A percentile compares a stretch with the other conserved stretches of the same genome.
phyloP scores from a whole-genome alignment of 2,113 vertebrate genomes.

The Motacilla tschutschensis region DNA sequence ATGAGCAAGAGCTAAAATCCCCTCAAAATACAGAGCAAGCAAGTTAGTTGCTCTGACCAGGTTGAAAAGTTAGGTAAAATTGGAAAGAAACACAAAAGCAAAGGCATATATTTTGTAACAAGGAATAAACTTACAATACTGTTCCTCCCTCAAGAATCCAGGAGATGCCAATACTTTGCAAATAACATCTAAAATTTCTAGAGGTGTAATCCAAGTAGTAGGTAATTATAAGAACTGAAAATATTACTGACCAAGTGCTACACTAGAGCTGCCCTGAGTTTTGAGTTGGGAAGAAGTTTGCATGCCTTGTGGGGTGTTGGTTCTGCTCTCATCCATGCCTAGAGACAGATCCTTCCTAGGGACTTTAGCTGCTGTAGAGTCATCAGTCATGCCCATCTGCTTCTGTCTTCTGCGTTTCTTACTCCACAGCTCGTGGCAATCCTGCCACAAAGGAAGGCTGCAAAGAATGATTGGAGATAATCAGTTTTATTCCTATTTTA shows the following conservation, averaged over 20 bases:
- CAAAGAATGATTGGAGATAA: background rate
- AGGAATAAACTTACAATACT: conserved; percentile 29
- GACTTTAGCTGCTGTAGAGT: conserved; percentile 84
- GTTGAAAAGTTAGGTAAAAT: background rate
- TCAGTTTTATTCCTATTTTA: background rate
- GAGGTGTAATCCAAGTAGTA: conserved; percentile 33
- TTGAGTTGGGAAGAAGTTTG: conserved; percentile 83
- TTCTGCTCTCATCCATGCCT: conserved; percentile 93
- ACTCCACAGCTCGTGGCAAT: conserved; percentile 98
- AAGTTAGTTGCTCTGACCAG: background rate
- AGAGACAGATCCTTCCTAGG: conserved; percentile 90
- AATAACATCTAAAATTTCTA: conserved; percentile 24
- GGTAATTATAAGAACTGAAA: conserved; percentile 21
- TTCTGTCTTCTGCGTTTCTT: conserved; percentile 97
- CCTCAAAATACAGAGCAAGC: background rate
- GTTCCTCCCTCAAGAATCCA: conserved; percentile 36
- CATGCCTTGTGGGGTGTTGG: conserved; percentile 92
- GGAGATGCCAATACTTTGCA: background rate
- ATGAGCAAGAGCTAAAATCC: background rate
- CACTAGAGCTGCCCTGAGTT: conserved; percentile 77
- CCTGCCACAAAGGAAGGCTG: conserved; percentile 97
- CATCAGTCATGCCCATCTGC: conserved; percentile 91
- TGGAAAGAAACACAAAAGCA: background rate
- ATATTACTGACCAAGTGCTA: conserved; percentile 79
- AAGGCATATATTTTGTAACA: background rate